phyloP scores from a whole-genome alignment of 2,888 invertebrate species.

The Fabriciana adippe region DNA sequence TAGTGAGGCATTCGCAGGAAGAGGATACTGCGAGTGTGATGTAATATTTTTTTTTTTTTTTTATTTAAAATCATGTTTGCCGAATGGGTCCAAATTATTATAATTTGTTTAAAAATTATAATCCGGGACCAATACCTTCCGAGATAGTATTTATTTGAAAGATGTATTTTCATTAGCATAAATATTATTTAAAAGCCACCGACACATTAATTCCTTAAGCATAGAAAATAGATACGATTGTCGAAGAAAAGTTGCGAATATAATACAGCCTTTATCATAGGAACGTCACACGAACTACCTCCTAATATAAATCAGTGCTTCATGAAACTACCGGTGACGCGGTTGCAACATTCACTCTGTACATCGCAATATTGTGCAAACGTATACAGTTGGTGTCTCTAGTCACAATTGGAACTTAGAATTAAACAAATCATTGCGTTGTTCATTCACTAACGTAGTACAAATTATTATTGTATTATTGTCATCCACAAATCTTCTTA shows the following conservation, averaged over 20 bases:
- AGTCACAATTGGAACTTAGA: slow-evolving; percentile 78
- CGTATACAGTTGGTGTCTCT: slow-evolving; percentile 65
- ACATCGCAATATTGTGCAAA: slow-evolving; percentile 43
- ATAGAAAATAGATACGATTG: slow-evolving; percentile 78
- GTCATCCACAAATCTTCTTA: slow-evolving; percentile 10
- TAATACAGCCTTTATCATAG: slow-evolving; percentile 50
- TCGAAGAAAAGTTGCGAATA: slow-evolving; percentile 79
- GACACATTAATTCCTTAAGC: slow-evolving; percentile 82
- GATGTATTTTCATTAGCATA: slow-evolving; percentile 79
- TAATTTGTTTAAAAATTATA: slow-evolving; percentile 84
- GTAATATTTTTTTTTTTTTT: slow-evolving; percentile 60
- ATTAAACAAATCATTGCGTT: slow-evolving; percentile 49
- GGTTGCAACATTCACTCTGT: slow-evolving; percentile 57
- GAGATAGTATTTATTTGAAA: slow-evolving; percentile 83
- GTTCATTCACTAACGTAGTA: slow-evolving; percentile 42
- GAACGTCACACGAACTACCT: slow-evolving; percentile 75
- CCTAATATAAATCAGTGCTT: slow-evolving; percentile 76
- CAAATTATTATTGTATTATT: slow-evolving; percentile 20
- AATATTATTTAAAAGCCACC: slow-evolving; percentile 82
- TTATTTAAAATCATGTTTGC: slow-evolving; percentile 74
- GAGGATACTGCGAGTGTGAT: slow-evolving; percentile 61
- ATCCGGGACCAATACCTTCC: slow-evolving; percentile 82
- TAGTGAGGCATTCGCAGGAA: slow-evolving; percentile 65
- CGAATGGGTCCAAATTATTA: slow-evolving; percentile 80
- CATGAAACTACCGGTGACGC: slow-evolving; percentile 65